Evolutionary conservation across 2,797 vertebrate species (phyloP).

Genomic region (Spheniscus humboldti): DNA sequence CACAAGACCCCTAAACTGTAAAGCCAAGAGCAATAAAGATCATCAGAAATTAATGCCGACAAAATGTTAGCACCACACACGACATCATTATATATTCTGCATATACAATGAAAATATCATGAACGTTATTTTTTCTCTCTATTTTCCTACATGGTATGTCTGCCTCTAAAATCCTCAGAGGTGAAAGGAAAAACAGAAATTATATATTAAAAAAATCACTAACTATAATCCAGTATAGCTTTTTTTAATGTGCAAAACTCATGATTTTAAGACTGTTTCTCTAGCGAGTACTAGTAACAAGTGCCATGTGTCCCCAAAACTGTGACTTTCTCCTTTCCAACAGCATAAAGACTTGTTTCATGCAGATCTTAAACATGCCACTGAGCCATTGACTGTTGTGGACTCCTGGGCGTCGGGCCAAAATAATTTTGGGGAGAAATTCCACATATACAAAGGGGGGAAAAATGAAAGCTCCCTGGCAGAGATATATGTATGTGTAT

Average conservation of each 20-base stretch:
- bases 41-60: not conserved
- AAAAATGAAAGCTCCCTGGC: not conserved
- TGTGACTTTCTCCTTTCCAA: not conserved
- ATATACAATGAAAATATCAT: not conserved
- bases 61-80: not conserved
- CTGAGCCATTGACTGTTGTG: not conserved
- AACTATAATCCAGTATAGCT: not conserved
- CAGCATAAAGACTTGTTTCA: not conserved
- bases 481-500: not conserved
- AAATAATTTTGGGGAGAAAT: conserved; percentile 28
- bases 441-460: not conserved
- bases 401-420: not conserved
- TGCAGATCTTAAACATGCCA: not conserved
- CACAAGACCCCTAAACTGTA: not conserved
- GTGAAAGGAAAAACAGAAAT: not conserved
- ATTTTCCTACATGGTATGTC: not conserved
- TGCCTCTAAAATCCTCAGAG: not conserved
- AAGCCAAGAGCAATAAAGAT: not conserved
- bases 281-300: not conserved
- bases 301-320: not conserved
- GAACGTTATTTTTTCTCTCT: not conserved
- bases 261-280: not conserved
- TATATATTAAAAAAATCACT: not conserved
- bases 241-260: not conserved
- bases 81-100: not conserved